These are phyloP conservation scores for Drosophila tsacasi DNA, from an alignment of 1,140 invertebrate species.

Conservation along the genomic window DNA sequence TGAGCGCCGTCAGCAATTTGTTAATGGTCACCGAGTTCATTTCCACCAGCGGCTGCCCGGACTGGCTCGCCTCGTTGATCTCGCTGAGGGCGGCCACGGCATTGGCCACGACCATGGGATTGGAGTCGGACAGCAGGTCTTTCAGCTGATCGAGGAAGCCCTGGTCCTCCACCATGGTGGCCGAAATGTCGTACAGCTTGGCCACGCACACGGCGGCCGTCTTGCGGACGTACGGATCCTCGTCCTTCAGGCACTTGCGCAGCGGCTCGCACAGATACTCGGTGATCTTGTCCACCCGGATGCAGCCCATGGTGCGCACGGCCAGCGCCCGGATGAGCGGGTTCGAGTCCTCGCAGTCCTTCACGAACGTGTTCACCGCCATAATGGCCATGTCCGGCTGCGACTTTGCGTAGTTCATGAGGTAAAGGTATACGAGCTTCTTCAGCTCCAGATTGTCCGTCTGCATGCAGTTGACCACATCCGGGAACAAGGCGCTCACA, in stretches of 20 bases:
- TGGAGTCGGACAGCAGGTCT: constrained; percentile 98
- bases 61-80: constrained; percentile 98
- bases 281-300: constrained; percentile 99
- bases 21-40: constrained; percentile 99
- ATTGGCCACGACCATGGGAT: constrained; percentile 99
- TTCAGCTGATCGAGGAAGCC: constrained; percentile 99
- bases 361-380: constrained; percentile 99
- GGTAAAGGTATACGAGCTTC: constrained; percentile 99
- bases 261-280: constrained; percentile 99
- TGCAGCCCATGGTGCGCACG: constrained; percentile 99
- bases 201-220: constrained; percentile 99
- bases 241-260: constrained; percentile 99
- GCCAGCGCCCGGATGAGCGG: constrained; percentile 99
- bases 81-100: constrained; percentile 99
- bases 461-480: constrained; percentile 99
- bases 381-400: constrained; percentile 99
- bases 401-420: constrained; percentile 99
- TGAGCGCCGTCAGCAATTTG: constrained; percentile 98
- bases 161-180: constrained; percentile 93
- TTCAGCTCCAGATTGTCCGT: constrained; percentile 99
- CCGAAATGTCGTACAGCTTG: constrained; percentile 99
- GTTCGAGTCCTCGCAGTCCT: constrained; percentile 99
- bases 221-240: constrained; percentile 99
- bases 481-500: constrained; percentile 98
- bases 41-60: constrained; percentile 95